Evolutionary conservation across 2,113 vertebrate genomes (phyloP).

Genomic region (Protobothrops mucrosquamatus): DNA sequence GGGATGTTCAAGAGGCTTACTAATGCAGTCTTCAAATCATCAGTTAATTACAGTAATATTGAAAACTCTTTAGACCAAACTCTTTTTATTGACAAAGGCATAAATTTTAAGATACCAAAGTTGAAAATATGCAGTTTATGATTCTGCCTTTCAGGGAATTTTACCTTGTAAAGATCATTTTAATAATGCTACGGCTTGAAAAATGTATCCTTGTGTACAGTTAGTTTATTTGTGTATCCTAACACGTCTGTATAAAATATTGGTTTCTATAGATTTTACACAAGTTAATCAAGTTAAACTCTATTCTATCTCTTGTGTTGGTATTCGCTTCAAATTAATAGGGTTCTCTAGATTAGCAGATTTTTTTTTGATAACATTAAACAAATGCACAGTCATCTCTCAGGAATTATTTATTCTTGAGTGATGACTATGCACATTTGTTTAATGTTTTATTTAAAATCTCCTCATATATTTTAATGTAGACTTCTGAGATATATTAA

Average conservation of each 20-base stretch:
- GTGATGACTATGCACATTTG: background rate
- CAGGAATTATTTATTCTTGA: background rate
- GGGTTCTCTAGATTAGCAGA: background rate
- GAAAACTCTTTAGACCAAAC: slow-evolving; percentile 41
- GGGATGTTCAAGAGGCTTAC: slow-evolving; percentile 41
- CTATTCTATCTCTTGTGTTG: background rate
- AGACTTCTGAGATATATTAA: background rate
- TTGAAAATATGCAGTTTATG: background rate
- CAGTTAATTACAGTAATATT: slow-evolving; percentile 45
- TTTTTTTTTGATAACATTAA: background rate
- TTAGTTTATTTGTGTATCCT: background rate
- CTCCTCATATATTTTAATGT: background rate
- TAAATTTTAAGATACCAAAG: background rate
- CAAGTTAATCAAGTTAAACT: background rate
- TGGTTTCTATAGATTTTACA: background rate
- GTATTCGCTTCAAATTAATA: background rate
- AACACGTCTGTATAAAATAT: background rate
- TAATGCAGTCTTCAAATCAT: slow-evolving; percentile 30
- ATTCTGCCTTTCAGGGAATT: background rate
- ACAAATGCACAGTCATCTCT: background rate
- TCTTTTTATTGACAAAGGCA: slow-evolving; percentile 12
- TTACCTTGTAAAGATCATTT: background rate
- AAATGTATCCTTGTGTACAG: background rate
- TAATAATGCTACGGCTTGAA: background rate
- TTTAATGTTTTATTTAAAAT: background rate